Conservation (phyloP, 2,113 vertebrate species). For the Cyphomyrus discorhynchus region DNA sequence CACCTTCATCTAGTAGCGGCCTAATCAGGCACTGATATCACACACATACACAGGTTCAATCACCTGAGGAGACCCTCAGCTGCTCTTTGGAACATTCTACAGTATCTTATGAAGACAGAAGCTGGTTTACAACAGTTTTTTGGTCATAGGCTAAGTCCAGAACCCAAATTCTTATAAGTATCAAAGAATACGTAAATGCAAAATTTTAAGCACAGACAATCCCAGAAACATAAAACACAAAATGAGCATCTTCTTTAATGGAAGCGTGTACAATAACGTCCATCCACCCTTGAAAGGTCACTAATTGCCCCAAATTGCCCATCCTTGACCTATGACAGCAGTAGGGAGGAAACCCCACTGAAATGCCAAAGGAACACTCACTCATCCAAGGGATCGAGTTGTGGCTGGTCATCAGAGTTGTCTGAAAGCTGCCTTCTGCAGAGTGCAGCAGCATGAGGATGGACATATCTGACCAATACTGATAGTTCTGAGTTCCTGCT, state of each 20-base stretch:
- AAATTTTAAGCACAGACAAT: background rate
- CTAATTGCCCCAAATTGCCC: background rate
- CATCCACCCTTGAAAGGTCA: background rate
- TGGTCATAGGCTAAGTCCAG: background rate
- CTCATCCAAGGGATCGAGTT: background rate
- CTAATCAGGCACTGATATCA: background rate
- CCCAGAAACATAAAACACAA: background rate
- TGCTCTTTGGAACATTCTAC: background rate
- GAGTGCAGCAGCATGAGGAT: background rate
- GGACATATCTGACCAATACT: too few relatives aligned
- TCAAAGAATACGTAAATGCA: background rate
- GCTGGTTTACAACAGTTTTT: background rate
- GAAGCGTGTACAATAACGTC: background rate
- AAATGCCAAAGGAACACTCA: background rate
- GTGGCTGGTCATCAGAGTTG: background rate
- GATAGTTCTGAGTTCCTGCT: too few relatives aligned
- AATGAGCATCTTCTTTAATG: background rate
- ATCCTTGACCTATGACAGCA: background rate
- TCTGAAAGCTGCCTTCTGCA: background rate
- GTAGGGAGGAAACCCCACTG: background rate
- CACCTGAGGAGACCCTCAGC: background rate
- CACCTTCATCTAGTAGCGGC: background rate
- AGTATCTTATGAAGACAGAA: background rate
- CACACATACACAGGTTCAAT: background rate
- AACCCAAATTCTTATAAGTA: background rate